Conservation (phyloP, 2,888 invertebrate species). For the Tholera decimalis region DNA sequence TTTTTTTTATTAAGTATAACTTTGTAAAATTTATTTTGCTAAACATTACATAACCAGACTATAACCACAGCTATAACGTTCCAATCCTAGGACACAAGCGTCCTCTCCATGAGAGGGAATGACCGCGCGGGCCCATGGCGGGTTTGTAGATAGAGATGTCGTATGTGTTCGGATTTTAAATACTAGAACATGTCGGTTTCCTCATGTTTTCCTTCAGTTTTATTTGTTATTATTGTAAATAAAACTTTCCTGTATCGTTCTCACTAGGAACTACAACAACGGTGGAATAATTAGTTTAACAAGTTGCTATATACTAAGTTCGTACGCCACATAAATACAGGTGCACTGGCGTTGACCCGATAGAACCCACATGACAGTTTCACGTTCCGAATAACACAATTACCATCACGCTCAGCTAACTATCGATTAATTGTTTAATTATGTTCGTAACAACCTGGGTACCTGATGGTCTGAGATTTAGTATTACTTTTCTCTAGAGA, state of each 20-base stretch:
- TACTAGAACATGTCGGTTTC: no score
- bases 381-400: conserved; percentile 24
- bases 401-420: conserved; percentile 1
- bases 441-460: conserved; percentile 6
- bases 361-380: conserved; percentile 27
- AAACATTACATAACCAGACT: no score
- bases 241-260: background rate
- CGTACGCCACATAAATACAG: conserved; percentile 14
- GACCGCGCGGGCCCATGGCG: no score
- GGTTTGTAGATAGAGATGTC: no score
- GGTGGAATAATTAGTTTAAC: conserved; percentile 21
- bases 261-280: conserved; percentile 1
- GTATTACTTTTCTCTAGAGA: background rate
- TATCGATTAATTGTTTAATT: conserved; percentile 1
- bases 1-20: no score
- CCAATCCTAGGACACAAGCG: no score
- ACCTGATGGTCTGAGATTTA: background rate
- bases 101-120: no score
- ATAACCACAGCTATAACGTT: no score
- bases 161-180: no score
- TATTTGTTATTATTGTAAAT: no score
- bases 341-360: conserved; percentile 29
- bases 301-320: conserved; percentile 9
- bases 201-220: no score
- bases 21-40: no score